Percentiles rank a stretch among this genome's conserved stretches.
These are phyloP conservation scores for Harpalus rufipes DNA, from an alignment of 2,888 invertebrate species.

Conservation along the genomic window DNA sequence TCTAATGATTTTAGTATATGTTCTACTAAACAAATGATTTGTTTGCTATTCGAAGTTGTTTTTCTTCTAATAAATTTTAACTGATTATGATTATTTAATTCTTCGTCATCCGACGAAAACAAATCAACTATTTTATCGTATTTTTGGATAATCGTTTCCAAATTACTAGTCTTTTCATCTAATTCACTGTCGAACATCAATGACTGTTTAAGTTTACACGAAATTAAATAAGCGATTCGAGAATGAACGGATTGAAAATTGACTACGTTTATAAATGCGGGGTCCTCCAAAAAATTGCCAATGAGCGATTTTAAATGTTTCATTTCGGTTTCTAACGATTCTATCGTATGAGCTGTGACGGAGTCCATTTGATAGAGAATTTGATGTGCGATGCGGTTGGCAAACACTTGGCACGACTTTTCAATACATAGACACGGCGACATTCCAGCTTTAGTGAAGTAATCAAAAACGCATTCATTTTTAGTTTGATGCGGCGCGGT, in stretches of 20 bases:
- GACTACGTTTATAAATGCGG: slow-evolving; percentile 80
- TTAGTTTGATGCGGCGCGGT: slow-evolving; percentile 18
- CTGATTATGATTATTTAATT: slow-evolving; percentile 71
- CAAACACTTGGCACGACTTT: slow-evolving; percentile 83
- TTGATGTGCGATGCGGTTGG: slow-evolving; percentile 84
- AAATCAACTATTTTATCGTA: slow-evolving; percentile 76
- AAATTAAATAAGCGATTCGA: slow-evolving; percentile 82
- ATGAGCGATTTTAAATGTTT: slow-evolving; percentile 85
- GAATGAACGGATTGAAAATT: slow-evolving; percentile 84
- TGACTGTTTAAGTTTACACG: slow-evolving; percentile 80
- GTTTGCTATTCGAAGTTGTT: slow-evolving; percentile 72
- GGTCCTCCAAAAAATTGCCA: slow-evolving; percentile 84
- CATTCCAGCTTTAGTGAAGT: slow-evolving; percentile 70
- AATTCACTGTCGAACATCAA: slow-evolving; percentile 77
- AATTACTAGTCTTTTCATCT: slow-evolving; percentile 72
- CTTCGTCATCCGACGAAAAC: slow-evolving; percentile 81
- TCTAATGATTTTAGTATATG: slow-evolving; percentile 75
- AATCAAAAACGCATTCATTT: slow-evolving; percentile 53
- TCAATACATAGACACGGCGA: slow-evolving; percentile 80
- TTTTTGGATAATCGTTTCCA: slow-evolving; percentile 70
- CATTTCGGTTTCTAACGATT: slow-evolving; percentile 83
- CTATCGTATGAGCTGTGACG: slow-evolving; percentile 79
- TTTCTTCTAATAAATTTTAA: slow-evolving; percentile 69
- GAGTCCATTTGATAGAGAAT: slow-evolving; percentile 78
- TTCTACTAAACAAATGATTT: slow-evolving; percentile 77